Evolutionary conservation across 2,888 invertebrate species (phyloP).

Genomic region (Xiphydria camelus): DNA sequence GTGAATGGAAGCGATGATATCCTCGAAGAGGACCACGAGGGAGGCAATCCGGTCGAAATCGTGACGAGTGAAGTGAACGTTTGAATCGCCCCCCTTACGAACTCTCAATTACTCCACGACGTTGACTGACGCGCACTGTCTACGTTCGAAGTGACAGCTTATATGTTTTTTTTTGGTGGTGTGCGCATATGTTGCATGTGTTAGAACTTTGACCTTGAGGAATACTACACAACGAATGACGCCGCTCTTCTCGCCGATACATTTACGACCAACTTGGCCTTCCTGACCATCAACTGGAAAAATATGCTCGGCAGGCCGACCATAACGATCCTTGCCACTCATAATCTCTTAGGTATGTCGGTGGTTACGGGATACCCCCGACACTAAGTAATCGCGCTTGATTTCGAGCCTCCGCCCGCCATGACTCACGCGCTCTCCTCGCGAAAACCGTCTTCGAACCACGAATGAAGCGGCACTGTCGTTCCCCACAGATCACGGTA

Average conservation of each 20-base stretch:
- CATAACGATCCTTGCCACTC: slow-evolving; percentile 85
- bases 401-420: too few relatives aligned
- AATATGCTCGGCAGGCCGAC: slow-evolving; percentile 96
- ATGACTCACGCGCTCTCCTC: too few relatives aligned
- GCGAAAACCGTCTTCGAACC: too few relatives aligned
- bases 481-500: slow-evolving; percentile 86
- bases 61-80: too few relatives aligned
- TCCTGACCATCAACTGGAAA: slow-evolving; percentile 96
- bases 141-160: slow-evolving; percentile 7
- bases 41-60: too few relatives aligned
- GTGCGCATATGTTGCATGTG: slow-evolving; percentile 53
- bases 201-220: slow-evolving; percentile 88
- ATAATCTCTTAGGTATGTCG: slow-evolving; percentile 79
- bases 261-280: slow-evolving; percentile 90
- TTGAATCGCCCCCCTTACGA: too few relatives aligned
- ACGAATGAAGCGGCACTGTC: too few relatives aligned
- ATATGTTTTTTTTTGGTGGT: slow-evolving; percentile 12
- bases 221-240: slow-evolving; percentile 97
- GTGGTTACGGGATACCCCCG: too few relatives aligned
- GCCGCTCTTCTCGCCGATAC: slow-evolving; percentile 92
- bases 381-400: too few relatives aligned
- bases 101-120: background rate
- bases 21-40: too few relatives aligned
- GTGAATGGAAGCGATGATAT: too few relatives aligned
- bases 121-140: background rate